These are phyloP conservation scores for Phyllopteryx taeniolatus DNA, from an alignment of 2,113 vertebrate genomes.

Conservation along the genomic window DNA sequence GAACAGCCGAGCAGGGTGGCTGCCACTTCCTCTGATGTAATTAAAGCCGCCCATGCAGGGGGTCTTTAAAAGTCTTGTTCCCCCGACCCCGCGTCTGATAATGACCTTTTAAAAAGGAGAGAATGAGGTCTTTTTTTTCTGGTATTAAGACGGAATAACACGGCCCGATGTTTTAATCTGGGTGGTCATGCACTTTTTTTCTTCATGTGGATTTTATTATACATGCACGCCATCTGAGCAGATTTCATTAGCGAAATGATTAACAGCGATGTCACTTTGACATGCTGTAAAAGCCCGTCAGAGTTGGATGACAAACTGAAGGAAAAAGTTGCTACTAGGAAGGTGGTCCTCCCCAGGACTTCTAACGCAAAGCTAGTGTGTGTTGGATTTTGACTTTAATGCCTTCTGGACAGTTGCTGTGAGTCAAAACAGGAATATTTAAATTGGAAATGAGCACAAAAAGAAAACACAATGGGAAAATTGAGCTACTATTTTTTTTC, in stretches of 20 bases:
- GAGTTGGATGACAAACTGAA: background rate
- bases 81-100: conserved; percentile 27
- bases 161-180: conserved; percentile 12
- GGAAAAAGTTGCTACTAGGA: conserved; percentile 5
- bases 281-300: conserved; percentile 5
- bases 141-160: conserved; percentile 21
- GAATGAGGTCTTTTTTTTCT: conserved; percentile 3
- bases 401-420: background rate
- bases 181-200: conserved; percentile 17
- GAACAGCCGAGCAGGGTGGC: conserved; percentile 51
- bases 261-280: conserved; percentile 1
- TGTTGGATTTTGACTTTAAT: background rate
- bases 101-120: conserved; percentile 47
- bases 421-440: background rate
- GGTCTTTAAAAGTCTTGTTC: conserved; percentile 48
- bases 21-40: conserved; percentile 59
- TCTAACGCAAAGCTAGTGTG: background rate
- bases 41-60: conserved; percentile 54
- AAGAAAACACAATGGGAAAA: conserved; percentile 28
- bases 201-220: conserved; percentile 12
- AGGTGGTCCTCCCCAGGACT: conserved; percentile 2
- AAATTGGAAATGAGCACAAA: background rate
- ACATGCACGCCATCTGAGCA: background rate
- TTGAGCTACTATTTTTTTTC: background rate
- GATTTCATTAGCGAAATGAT: conserved; percentile 2